Percentiles rank a stretch among this genome's conserved stretches.
Conservation (phyloP, 2,113 vertebrate genomes). For the Equus quagga region DNA sequence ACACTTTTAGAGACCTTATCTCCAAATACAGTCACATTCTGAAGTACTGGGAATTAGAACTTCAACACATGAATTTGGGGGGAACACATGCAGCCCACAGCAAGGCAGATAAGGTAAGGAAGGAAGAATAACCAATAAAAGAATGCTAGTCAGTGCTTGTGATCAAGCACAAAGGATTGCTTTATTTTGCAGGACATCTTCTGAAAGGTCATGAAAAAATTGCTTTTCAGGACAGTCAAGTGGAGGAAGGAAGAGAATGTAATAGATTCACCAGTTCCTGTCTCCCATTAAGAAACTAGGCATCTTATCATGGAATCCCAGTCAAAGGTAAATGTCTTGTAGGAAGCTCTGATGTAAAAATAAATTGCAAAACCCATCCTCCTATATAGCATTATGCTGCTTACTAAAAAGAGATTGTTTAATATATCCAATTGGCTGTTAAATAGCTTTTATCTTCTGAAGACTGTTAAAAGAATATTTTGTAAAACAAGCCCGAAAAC, state of each 20-base stretch:
- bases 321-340: conserved; percentile 36
- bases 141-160: neutral
- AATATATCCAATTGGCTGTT: conserved; percentile 67
- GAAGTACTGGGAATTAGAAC: neutral
- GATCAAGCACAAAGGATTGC: neutral
- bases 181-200: neutral
- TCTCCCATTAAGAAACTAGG: conserved; percentile 9
- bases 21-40: neutral
- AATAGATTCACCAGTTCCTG: rapidly evolving
- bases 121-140: neutral
- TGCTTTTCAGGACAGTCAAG: neutral
- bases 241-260: neutral
- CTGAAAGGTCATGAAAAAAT: neutral
- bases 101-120: neutral
- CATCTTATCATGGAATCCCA: conserved; percentile 15
- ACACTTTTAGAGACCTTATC: neutral
- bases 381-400: neutral
- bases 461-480: conserved; percentile 77
- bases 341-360: conserved; percentile 50
- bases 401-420: conserved; percentile 75
- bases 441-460: conserved; percentile 73
- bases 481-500: conserved; percentile 80
- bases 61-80: neutral
- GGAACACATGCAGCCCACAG: neutral
- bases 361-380: neutral